phyloP scores from a whole-genome alignment of 2,797 vertebrate genomes.

The Petrocephalus schoutedeni region DNA sequence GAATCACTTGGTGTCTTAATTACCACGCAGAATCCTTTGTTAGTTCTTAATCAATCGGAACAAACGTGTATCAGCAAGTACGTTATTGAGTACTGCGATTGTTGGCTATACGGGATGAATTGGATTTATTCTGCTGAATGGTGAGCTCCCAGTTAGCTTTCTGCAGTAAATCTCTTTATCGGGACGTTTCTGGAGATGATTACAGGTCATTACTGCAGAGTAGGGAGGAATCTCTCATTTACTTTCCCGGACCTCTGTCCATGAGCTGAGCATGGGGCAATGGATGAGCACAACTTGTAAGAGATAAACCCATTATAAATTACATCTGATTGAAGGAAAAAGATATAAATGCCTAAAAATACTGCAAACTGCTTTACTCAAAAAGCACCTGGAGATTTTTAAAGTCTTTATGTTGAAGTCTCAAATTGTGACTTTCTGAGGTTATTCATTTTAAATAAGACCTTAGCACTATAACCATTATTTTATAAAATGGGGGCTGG shows the following conservation, averaged over 20 bases:
- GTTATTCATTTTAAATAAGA: no score
- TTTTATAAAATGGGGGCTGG: no score
- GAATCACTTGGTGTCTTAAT: conserved; percentile 40
- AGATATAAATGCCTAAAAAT: neutral
- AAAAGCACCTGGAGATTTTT: neutral
- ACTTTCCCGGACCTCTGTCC: neutral
- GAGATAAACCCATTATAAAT: neutral
- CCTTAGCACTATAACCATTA: no score
- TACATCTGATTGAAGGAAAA: neutral
- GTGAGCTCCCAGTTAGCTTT: neutral
- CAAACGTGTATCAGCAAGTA: neutral
- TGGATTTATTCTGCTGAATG: neutral
- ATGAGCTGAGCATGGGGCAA: neutral
- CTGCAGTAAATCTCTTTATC: conserved; percentile 2
- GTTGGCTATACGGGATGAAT: neutral
- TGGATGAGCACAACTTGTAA: neutral
- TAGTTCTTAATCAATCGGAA: neutral
- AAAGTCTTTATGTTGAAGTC: neutral
- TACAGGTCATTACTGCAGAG: neutral
- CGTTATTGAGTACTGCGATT: neutral
- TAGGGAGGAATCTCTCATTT: neutral
- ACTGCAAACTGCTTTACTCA: neutral
- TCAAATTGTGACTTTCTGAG: neutral
- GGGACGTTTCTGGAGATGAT: neutral
- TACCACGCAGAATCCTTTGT: conserved; percentile 25